These are phyloP conservation scores for Oostethus manadensis DNA, from an alignment of 2,113 vertebrate genomes.

Conservation along the genomic window DNA sequence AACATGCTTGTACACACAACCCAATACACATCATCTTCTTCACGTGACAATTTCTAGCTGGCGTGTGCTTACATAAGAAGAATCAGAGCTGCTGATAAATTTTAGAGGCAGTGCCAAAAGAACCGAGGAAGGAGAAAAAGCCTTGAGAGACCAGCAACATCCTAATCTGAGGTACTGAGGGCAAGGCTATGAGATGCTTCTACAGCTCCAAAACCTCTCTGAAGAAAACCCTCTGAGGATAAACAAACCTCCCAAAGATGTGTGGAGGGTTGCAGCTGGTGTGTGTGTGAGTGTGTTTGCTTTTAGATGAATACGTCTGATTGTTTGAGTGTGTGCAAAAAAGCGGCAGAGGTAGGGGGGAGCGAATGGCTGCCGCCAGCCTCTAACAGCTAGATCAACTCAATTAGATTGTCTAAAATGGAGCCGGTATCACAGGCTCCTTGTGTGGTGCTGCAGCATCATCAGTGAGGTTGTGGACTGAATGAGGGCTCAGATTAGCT, in stretches of 20 bases:
- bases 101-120: conserved; percentile 10
- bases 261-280: conserved; percentile 20
- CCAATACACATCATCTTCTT: not conserved
- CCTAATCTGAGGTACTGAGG: conserved; percentile 26
- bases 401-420: conserved; percentile 54
- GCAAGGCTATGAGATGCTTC: conserved; percentile 22
- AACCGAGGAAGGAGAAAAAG: conserved; percentile 1
- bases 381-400: conserved; percentile 52
- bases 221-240: conserved; percentile 37
- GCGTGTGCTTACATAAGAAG: conserved; percentile 2
- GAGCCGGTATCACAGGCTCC: conserved; percentile 55
- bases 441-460: conserved; percentile 32
- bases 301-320: conserved; percentile 46
- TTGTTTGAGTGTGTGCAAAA: conserved; percentile 35
- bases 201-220: conserved; percentile 24
- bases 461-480: conserved; percentile 19
- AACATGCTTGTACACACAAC: conserved; percentile 26
- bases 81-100: conserved; percentile 15
- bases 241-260: conserved; percentile 43
- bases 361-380: conserved; percentile 35
- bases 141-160: conserved; percentile 8
- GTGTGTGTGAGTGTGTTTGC: conserved; percentile 1
- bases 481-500: conserved; percentile 38
- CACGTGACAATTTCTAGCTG: conserved; percentile 2
- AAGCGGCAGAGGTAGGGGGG: conserved; percentile 12